Conservation (phyloP, 2,797 vertebrate species). For the Tapera naevia region DNA sequence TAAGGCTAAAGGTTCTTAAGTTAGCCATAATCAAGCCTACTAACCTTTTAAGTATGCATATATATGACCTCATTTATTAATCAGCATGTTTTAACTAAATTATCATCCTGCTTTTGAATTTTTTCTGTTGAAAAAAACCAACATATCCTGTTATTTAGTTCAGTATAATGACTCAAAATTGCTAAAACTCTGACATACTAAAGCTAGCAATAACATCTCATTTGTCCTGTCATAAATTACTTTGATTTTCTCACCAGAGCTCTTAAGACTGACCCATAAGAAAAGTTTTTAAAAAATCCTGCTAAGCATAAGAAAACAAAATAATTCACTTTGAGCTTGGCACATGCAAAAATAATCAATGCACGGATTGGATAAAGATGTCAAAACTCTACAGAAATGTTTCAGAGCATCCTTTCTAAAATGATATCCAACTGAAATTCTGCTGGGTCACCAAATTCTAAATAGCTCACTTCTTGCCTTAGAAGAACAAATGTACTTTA, state of each 20-base stretch:
- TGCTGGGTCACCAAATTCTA: background rate
- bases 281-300: background rate
- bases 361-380: conserved; percentile 9
- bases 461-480: background rate
- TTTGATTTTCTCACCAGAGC: background rate
- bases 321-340: conserved; percentile 1
- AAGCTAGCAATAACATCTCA: conserved; percentile 1
- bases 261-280: background rate
- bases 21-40: background rate
- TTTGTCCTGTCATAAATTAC: background rate
- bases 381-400: background rate
- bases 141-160: background rate
- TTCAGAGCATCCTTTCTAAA: conserved; percentile 28
- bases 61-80: background rate
- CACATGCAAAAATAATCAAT: background rate
- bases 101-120: background rate
- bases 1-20: background rate
- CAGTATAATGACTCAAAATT: background rate
- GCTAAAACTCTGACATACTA: background rate
- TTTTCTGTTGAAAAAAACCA: background rate
- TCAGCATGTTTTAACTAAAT: background rate
- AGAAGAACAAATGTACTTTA: conserved; percentile 37
- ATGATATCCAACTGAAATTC: background rate
- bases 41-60: background rate
- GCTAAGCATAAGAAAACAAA: background rate